Conservation (phyloP, 2,113 vertebrate species). For the Fulmarus glacialis region DNA sequence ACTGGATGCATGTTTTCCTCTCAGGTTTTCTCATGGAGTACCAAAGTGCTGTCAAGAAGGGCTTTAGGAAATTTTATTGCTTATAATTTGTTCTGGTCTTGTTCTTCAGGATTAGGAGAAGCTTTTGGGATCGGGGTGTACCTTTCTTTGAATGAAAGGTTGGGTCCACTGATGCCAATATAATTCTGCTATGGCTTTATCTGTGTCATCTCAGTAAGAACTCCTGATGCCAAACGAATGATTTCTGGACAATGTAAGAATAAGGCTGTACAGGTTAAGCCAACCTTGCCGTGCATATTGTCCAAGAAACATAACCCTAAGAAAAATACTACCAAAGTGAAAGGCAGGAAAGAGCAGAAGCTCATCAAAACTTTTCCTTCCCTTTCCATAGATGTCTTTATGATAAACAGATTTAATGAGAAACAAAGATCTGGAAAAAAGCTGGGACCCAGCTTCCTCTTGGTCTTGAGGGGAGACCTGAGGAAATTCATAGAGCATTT, state of each 20-base stretch:
- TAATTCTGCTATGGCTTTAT: not conserved
- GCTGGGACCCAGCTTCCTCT: not conserved
- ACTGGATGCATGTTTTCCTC: not conserved
- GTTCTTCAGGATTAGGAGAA: not conserved
- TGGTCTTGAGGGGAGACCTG: not conserved
- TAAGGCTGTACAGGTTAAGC: not conserved
- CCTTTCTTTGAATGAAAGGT: not conserved
- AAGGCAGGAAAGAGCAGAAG: not conserved
- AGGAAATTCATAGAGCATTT: not conserved
- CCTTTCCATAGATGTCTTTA: not conserved
- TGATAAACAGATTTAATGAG: not conserved
- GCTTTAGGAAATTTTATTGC: not conserved
- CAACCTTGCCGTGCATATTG: not conserved
- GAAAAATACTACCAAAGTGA: not conserved
- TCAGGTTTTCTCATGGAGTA: not conserved
- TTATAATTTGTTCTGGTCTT: not conserved
- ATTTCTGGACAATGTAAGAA: not conserved
- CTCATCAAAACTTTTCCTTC: not conserved
- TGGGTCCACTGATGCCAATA: not conserved
- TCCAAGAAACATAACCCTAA: not conserved
- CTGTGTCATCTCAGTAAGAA: not conserved
- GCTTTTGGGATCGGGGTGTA: not conserved
- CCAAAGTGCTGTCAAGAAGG: not conserved
- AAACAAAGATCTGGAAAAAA: not conserved
- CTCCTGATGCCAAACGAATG: not conserved